Evolutionary conservation across 2,113 vertebrate genomes (phyloP).

Genomic region (Cheilinus undulatus): DNA sequence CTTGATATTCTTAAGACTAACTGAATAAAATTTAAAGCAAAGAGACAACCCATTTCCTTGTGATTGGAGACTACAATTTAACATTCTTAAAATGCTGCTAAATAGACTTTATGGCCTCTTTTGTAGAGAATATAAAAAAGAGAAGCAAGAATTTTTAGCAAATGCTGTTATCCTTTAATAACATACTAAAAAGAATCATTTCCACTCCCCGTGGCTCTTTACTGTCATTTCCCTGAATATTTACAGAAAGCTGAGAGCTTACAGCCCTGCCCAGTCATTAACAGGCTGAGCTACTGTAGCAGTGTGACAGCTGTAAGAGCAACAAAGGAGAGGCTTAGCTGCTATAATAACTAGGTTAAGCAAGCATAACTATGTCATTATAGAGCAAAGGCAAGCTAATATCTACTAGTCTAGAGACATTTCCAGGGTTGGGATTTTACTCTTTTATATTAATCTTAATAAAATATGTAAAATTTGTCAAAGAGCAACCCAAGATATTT

Average conservation of each 20-base stretch:
- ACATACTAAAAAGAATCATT: neutral
- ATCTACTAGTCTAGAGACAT: neutral
- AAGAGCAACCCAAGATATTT: neutral
- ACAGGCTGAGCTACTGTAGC: neutral
- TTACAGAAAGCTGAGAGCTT: neutral
- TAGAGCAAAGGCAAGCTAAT: neutral
- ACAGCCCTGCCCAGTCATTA: neutral
- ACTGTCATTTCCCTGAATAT: neutral
- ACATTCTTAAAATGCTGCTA: neutral
- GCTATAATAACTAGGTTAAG: neutral
- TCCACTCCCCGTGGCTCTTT: neutral
- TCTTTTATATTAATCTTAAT: neutral
- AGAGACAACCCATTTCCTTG: neutral
- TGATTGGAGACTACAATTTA: neutral
- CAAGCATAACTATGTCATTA: neutral
- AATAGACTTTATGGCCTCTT: neutral
- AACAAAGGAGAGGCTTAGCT: neutral
- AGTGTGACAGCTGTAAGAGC: neutral
- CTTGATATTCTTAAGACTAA: neutral
- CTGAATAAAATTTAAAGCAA: neutral
- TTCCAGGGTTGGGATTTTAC: neutral
- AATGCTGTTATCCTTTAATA: neutral
- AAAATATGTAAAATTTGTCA: neutral
- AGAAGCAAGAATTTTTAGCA: neutral
- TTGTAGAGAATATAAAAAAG: neutral